phyloP scores from a whole-genome alignment of 1,140 invertebrate species.

The Bombus sibiricus region DNA sequence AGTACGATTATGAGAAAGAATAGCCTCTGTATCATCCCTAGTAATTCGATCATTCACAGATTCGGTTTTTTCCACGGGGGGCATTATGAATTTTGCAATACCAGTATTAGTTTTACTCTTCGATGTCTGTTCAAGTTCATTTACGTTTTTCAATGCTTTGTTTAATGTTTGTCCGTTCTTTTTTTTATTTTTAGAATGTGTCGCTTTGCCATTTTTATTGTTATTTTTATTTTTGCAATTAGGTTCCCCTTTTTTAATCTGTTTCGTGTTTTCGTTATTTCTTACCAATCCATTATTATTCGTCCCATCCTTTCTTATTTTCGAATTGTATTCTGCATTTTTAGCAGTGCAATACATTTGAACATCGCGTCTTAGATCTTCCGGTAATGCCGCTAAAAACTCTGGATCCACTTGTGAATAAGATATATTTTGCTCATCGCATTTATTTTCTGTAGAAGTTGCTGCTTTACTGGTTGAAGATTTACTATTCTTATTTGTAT shows the following conservation, averaged over 20 bases:
- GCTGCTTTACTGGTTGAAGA: background rate
- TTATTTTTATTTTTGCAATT: constrained; percentile 17
- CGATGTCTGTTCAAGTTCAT: background rate
- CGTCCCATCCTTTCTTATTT: constrained; percentile 23
- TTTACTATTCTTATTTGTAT: background rate
- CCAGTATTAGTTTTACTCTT: background rate
- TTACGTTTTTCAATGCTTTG: constrained; percentile 27
- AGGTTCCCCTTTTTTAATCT: constrained; percentile 1
- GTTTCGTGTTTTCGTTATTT: background rate
- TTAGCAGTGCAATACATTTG: constrained; percentile 82
- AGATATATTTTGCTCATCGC: constrained; percentile 65
- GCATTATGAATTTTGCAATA: constrained; percentile 3
- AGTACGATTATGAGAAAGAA: constrained; percentile 64
- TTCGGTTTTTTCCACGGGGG: background rate
- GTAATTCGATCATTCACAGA: constrained; percentile 39
- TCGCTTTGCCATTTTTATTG: constrained; percentile 30
- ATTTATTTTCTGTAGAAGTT: constrained; percentile 37
- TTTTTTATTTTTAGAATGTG: constrained; percentile 54
- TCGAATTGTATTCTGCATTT: constrained; percentile 72
- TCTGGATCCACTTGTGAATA: constrained; percentile 82
- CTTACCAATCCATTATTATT: background rate
- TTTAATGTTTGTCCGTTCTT: constrained; percentile 41
- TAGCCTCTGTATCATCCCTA: constrained; percentile 60
- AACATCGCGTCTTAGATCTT: constrained; percentile 76
- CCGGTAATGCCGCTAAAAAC: constrained; percentile 82